Evolutionary conservation across 2,797 vertebrate genomes (phyloP).

Genomic region (Brotula barbata): DNA sequence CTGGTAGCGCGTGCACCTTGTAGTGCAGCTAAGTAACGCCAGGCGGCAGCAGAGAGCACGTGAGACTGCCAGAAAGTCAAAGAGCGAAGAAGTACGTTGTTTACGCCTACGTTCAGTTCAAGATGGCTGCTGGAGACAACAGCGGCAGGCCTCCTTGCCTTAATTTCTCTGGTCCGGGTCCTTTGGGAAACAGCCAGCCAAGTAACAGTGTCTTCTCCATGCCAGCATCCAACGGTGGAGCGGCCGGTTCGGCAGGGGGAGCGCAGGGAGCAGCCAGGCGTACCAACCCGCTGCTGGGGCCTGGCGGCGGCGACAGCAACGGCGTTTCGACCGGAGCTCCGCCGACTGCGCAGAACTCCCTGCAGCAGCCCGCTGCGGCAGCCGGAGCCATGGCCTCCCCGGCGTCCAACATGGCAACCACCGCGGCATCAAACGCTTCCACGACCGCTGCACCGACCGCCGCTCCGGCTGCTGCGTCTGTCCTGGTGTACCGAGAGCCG

Average conservation of each 20-base stretch:
- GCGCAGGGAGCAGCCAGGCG: slow-evolving; percentile 74
- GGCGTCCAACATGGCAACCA: slow-evolving; percentile 78
- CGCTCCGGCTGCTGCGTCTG: slow-evolving; percentile 78
- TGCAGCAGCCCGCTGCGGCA: slow-evolving; percentile 76
- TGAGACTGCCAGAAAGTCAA: slow-evolving; percentile 6
- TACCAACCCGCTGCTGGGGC: slow-evolving; percentile 82
- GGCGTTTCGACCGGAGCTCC: slow-evolving; percentile 73
- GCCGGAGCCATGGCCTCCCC: slow-evolving; percentile 71
- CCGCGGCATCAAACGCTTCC: slow-evolving; percentile 69
- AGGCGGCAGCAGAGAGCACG: slow-evolving; percentile 16
- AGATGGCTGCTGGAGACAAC: slow-evolving; percentile 89
- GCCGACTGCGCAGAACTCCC: slow-evolving; percentile 77
- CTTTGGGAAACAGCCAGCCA: slow-evolving; percentile 81
- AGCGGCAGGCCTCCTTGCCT: slow-evolving; percentile 84
- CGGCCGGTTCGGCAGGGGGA: slow-evolving; percentile 63
- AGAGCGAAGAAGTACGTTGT: slow-evolving; percentile 64
- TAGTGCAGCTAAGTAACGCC: neutral
- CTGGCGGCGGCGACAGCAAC: slow-evolving; percentile 79
- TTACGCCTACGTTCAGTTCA: slow-evolving; percentile 76
- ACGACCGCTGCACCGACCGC: slow-evolving; percentile 62
- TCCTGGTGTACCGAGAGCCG: slow-evolving; percentile 80
- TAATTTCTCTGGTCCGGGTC: slow-evolving; percentile 77
- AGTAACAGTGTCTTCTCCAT: slow-evolving; percentile 81
- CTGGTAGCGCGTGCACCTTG: neutral
- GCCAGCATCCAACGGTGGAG: slow-evolving; percentile 75